These are phyloP conservation scores for Heliconius nattereri DNA, from an alignment of 1,140 invertebrate genomes.

Conservation along the genomic window DNA sequence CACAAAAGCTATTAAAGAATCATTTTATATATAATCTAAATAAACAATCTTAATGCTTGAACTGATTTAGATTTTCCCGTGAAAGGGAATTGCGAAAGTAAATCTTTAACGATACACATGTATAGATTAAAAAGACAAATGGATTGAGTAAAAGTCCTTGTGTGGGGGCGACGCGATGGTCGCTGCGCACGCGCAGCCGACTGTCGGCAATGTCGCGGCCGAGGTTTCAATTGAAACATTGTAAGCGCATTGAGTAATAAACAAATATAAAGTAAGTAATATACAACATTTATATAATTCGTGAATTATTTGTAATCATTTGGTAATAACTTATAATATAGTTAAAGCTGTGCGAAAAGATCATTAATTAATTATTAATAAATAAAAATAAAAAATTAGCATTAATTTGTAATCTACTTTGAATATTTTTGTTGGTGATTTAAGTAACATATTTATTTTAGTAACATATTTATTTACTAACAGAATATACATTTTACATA, in stretches of 20 bases:
- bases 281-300: background rate
- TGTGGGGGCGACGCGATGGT: background rate
- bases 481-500: too few relatives aligned
- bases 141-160: conserved; percentile 6
- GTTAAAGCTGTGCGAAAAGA: background rate
- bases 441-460: background rate
- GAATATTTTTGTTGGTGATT: background rate
- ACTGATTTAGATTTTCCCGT: background rate
- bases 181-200: background rate
- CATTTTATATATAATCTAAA: background rate
- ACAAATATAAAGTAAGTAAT: background rate
- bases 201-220: background rate
- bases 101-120: background rate
- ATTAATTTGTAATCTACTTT: too few relatives aligned
- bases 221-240: conserved; percentile 2
- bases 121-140: background rate
- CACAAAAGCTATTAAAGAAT: background rate
- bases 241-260: background rate
- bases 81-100: background rate
- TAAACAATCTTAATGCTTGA: background rate
- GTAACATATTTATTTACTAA: too few relatives aligned
- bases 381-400: too few relatives aligned
- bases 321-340: background rate
- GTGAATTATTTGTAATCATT: background rate
- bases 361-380: too few relatives aligned